phyloP scores from a whole-genome alignment of 2,797 vertebrate genomes.

The Hyperoplus lanceolatus region DNA sequence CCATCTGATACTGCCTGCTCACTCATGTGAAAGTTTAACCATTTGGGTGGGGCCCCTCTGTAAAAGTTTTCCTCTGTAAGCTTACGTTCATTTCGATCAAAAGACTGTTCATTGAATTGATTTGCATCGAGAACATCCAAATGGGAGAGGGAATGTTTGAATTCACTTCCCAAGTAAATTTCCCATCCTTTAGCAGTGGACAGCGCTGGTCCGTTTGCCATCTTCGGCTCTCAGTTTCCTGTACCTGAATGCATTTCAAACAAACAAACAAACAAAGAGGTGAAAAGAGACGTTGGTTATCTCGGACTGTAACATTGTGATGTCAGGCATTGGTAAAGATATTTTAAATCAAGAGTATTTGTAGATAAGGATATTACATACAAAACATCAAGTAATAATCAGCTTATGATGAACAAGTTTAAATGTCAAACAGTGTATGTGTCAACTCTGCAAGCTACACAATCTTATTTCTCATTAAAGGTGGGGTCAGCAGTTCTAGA shows the following conservation, averaged over 20 bases:
- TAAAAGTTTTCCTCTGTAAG: slow-evolving; percentile 54
- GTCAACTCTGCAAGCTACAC: no score
- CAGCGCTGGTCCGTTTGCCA: slow-evolving; percentile 18
- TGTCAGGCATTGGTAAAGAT: not conserved
- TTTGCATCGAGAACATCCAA: slow-evolving; percentile 55
- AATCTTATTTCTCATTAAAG: no score
- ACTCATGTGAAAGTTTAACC: slow-evolving; percentile 67
- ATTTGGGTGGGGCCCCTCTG: slow-evolving; percentile 58
- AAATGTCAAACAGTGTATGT: no score
- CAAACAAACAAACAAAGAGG: no score
- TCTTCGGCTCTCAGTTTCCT: not conserved
- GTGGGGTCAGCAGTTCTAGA: no score
- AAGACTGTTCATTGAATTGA: slow-evolving; percentile 29
- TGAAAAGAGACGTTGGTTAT: not conserved
- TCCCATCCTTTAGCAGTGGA: not conserved
- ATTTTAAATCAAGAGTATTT: not conserved
- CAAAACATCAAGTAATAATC: no score
- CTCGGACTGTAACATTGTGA: not conserved
- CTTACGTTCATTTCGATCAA: not conserved
- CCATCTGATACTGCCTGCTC: slow-evolving; percentile 1
- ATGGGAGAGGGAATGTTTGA: not conserved
- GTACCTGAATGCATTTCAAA: no score
- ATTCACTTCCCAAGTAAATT: not conserved
- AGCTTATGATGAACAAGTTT: no score
- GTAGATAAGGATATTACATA: not conserved